phyloP scores from a whole-genome alignment of 1,140 invertebrate species.

The Philotrypesis tridentata region DNA sequence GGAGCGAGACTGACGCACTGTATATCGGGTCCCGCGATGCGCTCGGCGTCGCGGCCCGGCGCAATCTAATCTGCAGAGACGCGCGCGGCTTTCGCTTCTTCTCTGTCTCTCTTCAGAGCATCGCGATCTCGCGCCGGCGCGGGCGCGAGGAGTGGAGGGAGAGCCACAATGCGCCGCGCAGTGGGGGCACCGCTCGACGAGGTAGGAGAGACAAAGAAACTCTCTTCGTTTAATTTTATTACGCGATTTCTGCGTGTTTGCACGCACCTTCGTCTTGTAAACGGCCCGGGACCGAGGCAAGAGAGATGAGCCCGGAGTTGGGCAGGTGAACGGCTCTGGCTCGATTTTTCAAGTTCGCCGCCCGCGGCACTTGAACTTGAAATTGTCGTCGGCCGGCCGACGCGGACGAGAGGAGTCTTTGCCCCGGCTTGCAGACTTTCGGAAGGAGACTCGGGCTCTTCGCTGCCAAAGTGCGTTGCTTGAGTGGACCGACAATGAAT shows the following conservation, averaged over 20 bases:
- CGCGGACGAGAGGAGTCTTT: too few species aligned
- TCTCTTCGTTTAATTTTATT: conserved; percentile 43
- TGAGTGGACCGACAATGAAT: too few species aligned
- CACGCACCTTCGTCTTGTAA: conserved; percentile 3
- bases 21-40: conserved; percentile 29
- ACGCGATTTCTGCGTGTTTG: conserved; percentile 32
- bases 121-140: conserved; percentile 42
- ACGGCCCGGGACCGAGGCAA: neutral
- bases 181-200: conserved; percentile 32
- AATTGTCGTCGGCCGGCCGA: neutral
- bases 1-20: too few species aligned
- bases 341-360: neutral
- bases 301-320: neutral
- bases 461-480: too few species aligned
- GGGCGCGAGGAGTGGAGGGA: conserved; percentile 22
- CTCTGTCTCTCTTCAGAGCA: conserved; percentile 8
- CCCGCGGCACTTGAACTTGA: conserved; percentile 1
- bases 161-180: neutral
- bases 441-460: too few species aligned
- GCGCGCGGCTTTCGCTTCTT: conserved; percentile 43
- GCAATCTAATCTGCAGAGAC: conserved; percentile 58
- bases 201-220: conserved; percentile 38
- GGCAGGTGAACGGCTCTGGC: neutral
- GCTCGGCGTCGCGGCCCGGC: conserved; percentile 43
- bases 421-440: too few species aligned